Evolutionary conservation across 2,888 invertebrate genomes (phyloP), one percentile per base, ranked within the genome.

Genomic region (Fragum sueziense): DNA sequence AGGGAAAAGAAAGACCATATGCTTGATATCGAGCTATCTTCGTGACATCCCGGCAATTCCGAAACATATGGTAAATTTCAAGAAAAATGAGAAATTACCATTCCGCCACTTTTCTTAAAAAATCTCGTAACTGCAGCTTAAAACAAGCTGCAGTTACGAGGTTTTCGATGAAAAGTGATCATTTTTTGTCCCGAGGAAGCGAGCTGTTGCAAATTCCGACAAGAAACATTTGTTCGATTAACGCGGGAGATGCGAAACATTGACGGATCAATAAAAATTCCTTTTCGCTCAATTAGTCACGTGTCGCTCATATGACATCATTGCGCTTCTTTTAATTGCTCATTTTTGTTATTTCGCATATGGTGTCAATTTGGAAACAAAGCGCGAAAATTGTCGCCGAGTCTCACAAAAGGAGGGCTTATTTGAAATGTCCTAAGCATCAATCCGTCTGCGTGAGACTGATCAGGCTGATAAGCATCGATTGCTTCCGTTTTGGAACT

Each of bases 1-100:
- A n/a, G n/a, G n/a, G n/a, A n/a, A n/a, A n/a, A 14, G n/a, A 47
- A 47, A 14, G 7, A 47, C 14, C 47, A 47, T 47, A 47, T 47
- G 47, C 17, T 47, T 47, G 7, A 20, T 14, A 20, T 47, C 47
- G 20, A n/a, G 14, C n/a, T 3, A 47, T 9, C 14, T 2, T n/a
- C 47, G 6, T 6, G 47, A 47, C 47, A 20, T 9, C 17, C 47
- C 47, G 3, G 17, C 47, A 47, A 4, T 47, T 20, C 17, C 14
- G 57, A 7, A 62, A 33, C 62, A 62, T 62, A 62, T 62, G 62
- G 62, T 62, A 34, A 62, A 62, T 62, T 62, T 62, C 62, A 34
- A 57, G 57, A 57, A 57, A 57, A 1, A n/a, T 17, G 47, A 17
- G 6, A 47, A 47, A 47, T 3, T 47, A 47, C 47, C 17, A 47